A percentile compares a stretch with the other conserved stretches of the same genome.
Evolutionary conservation across 2,113 vertebrate species (phyloP).

Genomic region (Sapayoa aenigma): DNA sequence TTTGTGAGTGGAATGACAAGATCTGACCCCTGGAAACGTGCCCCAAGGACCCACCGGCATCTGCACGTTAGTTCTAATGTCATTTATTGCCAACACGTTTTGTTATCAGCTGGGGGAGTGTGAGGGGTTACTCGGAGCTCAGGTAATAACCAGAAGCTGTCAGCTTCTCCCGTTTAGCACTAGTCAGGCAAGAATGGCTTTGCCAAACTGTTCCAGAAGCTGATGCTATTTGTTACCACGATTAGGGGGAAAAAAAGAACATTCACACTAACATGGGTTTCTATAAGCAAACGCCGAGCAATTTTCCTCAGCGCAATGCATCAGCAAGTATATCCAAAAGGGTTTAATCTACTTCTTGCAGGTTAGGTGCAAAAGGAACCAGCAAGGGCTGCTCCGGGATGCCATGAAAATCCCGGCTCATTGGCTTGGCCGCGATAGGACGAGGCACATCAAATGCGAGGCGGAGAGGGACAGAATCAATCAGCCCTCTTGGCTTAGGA

Average conservation of each 20-base stretch:
- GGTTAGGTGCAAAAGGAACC: neutral
- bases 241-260: neutral
- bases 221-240: slow-evolving; percentile 54
- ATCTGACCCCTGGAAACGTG: neutral
- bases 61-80: neutral
- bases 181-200: neutral
- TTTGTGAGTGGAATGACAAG: neutral
- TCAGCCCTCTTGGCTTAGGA: neutral
- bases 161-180: slow-evolving; percentile 12
- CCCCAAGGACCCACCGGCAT: neutral
- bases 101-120: neutral
- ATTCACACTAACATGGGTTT: slow-evolving; percentile 50
- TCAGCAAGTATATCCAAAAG: slow-evolving; percentile 56
- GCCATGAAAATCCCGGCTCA: slow-evolving; percentile 11
- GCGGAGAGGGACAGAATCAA: neutral
- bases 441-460: neutral
- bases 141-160: slow-evolving; percentile 31
- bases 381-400: neutral
- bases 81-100: neutral
- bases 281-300: slow-evolving; percentile 57
- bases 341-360: slow-evolving; percentile 48
- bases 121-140: neutral
- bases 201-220: slow-evolving; percentile 19
- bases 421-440: slow-evolving; percentile 6
- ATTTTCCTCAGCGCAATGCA: slow-evolving; percentile 61